A percentile compares a stretch with the other conserved stretches of the same genome.
These are phyloP conservation scores for Hyperoplus immaculatus DNA, from an alignment of 2,797 vertebrate genomes.

Conservation along the genomic window DNA sequence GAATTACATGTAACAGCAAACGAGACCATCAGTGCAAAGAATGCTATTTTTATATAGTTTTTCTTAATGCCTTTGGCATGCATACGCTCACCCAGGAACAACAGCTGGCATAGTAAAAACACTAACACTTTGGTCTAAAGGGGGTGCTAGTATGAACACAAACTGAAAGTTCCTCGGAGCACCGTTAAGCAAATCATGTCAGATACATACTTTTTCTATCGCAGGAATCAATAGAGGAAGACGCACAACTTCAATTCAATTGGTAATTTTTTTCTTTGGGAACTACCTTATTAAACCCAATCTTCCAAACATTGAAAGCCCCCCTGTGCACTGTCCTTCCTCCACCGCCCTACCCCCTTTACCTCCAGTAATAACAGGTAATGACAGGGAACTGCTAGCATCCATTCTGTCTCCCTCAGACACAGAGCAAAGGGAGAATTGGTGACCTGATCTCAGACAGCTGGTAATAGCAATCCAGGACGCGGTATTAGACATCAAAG, in stretches of 20 bases:
- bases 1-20: too few relatives aligned
- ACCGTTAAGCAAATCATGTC: conserved; percentile 8
- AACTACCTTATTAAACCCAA: conserved; percentile 26
- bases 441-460: conserved; percentile 60
- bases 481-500: conserved; percentile 63
- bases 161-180: too few relatives aligned
- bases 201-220: neutral
- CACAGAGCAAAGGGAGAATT: conserved; percentile 45
- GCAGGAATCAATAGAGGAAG: conserved; percentile 10
- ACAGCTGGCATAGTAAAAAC: neutral
- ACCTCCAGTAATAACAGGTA: conserved; percentile 58
- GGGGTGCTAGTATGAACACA: too few relatives aligned
- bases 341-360: conserved; percentile 20
- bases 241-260: too few relatives aligned
- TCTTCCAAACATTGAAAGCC: conserved; percentile 2
- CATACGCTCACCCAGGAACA: too few relatives aligned
- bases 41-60: too few relatives aligned
- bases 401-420: conserved; percentile 52
- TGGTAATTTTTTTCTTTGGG: conserved; percentile 3
- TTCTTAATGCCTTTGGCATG: too few relatives aligned
- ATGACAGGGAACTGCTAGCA: conserved; percentile 61
- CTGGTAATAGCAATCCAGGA: conserved; percentile 67
- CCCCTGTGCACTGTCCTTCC: neutral
- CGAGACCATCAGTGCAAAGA: too few relatives aligned
- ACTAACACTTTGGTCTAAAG: too few relatives aligned